Conservation (phyloP, 1,140 invertebrate genomes). For the Teleopsis dalmanni region DNA sequence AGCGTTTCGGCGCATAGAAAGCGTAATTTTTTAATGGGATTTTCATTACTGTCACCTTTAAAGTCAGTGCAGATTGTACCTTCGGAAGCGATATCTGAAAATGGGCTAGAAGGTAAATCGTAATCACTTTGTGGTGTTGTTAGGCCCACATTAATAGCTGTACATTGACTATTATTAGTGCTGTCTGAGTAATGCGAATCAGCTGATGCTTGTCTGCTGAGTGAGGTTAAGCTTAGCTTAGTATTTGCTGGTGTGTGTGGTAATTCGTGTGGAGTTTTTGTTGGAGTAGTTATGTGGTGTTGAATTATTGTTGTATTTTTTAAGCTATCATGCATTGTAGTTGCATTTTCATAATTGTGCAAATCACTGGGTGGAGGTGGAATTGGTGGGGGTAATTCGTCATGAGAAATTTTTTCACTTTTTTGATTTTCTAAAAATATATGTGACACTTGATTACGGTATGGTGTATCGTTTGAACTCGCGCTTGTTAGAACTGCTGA, state of each 20-base stretch:
- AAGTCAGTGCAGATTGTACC: not conserved
- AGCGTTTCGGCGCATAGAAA: constrained; percentile 57
- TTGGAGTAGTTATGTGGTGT: not conserved
- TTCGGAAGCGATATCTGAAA: constrained; percentile 1
- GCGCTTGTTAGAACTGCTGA: not conserved
- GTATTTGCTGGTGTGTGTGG: not conserved
- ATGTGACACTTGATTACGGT: not conserved
- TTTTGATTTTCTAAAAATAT: no score
- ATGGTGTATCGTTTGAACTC: not conserved
- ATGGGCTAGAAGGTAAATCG: constrained; percentile 14
- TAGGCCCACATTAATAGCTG: constrained; percentile 47
- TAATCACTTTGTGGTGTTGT: constrained; percentile 23
- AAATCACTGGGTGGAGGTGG: not conserved
- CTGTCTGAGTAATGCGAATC: constrained; percentile 47
- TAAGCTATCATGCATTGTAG: not conserved
- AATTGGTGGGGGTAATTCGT: not conserved
- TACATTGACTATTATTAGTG: constrained; percentile 48
- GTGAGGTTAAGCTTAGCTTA: constrained; percentile 9
- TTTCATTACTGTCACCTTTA: not conserved
- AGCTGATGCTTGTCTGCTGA: constrained; percentile 35
- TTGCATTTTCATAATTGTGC: not conserved
- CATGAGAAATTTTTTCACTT: no score
- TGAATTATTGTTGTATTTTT: constrained; percentile 1
- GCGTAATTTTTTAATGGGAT: constrained; percentile 33
- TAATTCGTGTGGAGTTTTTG: constrained; percentile 2